Evolutionary conservation across 2,797 vertebrate genomes (phyloP).

Genomic region (Acanthurus lineatus): DNA sequence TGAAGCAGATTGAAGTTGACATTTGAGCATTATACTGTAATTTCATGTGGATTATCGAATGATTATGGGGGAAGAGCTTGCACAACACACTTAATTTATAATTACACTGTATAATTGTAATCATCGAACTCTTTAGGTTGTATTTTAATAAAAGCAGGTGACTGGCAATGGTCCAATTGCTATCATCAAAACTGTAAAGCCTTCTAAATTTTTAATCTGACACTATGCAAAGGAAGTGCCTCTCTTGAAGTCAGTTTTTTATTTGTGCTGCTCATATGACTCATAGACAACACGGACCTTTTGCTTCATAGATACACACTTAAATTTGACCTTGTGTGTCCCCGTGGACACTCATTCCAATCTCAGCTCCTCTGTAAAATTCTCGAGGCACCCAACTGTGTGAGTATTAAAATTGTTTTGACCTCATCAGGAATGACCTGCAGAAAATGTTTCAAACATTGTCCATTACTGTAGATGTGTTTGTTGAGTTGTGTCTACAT

Average conservation of each 20-base stretch:
- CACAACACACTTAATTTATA: slow-evolving; percentile 51
- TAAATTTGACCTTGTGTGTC: slow-evolving; percentile 5
- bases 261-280: neutral
- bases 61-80: slow-evolving; percentile 54
- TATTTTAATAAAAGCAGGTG: slow-evolving; percentile 44
- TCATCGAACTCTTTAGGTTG: slow-evolving; percentile 57
- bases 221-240: neutral
- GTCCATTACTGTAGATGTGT: slow-evolving; percentile 4
- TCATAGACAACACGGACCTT: slow-evolving; percentile 22
- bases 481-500: neutral
- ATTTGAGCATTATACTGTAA: slow-evolving; percentile 55
- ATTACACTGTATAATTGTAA: slow-evolving; percentile 59
- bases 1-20: slow-evolving; percentile 68
- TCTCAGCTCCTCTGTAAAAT: slow-evolving; percentile 7
- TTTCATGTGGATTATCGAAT: slow-evolving; percentile 63
- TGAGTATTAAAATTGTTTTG: slow-evolving; percentile 28
- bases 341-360: neutral
- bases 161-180: slow-evolving; percentile 37
- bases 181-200: slow-evolving; percentile 14
- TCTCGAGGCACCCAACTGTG: slow-evolving; percentile 1
- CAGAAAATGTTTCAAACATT: slow-evolving; percentile 10
- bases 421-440: slow-evolving; percentile 1
- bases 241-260: slow-evolving; percentile 2
- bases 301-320: neutral
- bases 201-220: slow-evolving; percentile 41